A percentile compares a stretch with the other conserved stretches of the same genome.
These are phyloP conservation scores for Agrypnia vestita DNA, from an alignment of 1,140 invertebrate species.

Conservation along the genomic window DNA sequence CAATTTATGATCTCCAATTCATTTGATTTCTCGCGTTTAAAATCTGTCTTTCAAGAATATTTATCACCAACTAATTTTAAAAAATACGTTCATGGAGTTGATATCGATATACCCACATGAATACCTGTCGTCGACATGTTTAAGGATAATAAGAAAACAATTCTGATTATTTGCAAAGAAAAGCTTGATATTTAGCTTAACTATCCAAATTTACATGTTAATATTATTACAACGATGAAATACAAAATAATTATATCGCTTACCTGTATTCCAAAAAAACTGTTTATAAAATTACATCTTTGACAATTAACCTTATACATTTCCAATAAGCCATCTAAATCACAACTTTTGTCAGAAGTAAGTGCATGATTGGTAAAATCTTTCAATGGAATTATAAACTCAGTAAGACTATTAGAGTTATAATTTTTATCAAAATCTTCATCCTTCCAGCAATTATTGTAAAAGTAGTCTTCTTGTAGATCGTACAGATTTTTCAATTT, in stretches of 20 bases:
- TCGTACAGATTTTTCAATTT: background rate
- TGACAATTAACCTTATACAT: background rate
- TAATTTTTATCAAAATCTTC: background rate
- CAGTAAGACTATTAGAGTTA: slow-evolving; percentile 5
- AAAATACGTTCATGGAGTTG: too few relatives aligned
- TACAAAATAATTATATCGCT: background rate
- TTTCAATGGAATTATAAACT: slow-evolving; percentile 17
- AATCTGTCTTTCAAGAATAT: too few relatives aligned
- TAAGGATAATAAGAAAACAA: too few relatives aligned
- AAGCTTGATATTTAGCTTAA: too few relatives aligned
- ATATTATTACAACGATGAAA: too few relatives aligned
- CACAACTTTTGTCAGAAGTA: background rate
- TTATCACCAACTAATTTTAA: too few relatives aligned
- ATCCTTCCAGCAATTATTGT: background rate
- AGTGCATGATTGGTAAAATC: background rate
- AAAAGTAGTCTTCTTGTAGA: slow-evolving; percentile 15
- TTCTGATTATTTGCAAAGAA: too few relatives aligned
- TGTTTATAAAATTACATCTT: background rate
- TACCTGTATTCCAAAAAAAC: slow-evolving; percentile 17
- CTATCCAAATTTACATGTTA: too few relatives aligned
- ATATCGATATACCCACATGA: too few relatives aligned
- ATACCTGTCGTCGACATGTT: too few relatives aligned
- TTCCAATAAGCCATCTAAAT: background rate
- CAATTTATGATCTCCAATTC: too few relatives aligned
- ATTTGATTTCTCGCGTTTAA: too few relatives aligned